Evolutionary conservation across 2,888 invertebrate genomes (phyloP).

Genomic region (Drepanosiphum platanoidis): DNA sequence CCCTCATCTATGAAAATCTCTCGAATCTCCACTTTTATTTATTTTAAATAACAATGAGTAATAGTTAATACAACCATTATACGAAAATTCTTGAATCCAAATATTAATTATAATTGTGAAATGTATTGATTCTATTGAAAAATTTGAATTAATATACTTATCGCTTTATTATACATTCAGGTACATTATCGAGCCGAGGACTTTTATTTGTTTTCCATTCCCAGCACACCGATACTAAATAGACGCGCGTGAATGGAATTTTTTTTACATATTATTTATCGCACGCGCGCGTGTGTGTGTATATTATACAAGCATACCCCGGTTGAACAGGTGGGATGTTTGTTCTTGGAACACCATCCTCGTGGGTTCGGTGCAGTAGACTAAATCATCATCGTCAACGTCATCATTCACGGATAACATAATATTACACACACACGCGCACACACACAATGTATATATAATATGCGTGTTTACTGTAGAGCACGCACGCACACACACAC

Average conservation of each 20-base stretch:
- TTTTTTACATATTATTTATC: background rate
- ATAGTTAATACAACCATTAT: no score
- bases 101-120: no score
- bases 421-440: conserved; percentile 3
- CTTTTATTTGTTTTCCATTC: conserved; percentile 20
- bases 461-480: background rate
- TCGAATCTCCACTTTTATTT: no score
- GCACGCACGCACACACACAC: background rate
- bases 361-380: background rate
- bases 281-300: background rate
- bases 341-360: conserved; percentile 51
- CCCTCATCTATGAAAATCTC: no score
- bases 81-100: no score
- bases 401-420: conserved; percentile 46
- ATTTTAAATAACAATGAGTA: no score
- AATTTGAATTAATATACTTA: no score
- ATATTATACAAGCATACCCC: background rate
- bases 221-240: no score
- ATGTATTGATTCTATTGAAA: no score
- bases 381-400: no score
- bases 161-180: no score
- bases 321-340: conserved; percentile 54
- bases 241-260: conserved; percentile 43
- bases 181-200: background rate
- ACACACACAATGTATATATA: background rate